Evolutionary conservation across 2,113 vertebrate species (phyloP).

Genomic region (Zosterops hypoxanthus): DNA sequence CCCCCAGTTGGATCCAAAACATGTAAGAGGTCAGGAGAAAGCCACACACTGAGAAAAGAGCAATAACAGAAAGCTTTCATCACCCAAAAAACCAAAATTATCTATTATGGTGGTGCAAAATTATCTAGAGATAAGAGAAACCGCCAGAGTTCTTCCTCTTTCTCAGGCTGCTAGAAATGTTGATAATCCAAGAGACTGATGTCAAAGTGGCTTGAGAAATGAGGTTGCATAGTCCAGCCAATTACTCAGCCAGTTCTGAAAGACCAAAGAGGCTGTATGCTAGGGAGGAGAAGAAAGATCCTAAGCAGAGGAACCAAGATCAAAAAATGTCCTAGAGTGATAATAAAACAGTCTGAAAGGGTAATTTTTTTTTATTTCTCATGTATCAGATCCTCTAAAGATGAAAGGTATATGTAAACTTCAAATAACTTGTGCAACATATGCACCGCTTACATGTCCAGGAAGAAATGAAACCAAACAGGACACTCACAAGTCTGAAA

Average conservation of each 20-base stretch:
- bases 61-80: neutral
- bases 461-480: neutral
- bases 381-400: neutral
- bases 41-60: rapidly evolving
- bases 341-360: neutral
- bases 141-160: neutral
- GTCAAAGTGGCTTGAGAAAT: neutral
- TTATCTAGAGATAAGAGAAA: neutral
- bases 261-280: neutral
- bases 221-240: neutral
- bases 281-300: neutral
- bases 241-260: neutral
- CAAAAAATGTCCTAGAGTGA: neutral
- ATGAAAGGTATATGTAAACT: neutral
- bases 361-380: neutral
- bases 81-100: neutral
- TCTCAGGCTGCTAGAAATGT: neutral
- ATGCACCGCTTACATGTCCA: neutral
- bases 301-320: neutral
- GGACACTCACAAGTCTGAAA: neutral
- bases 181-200: neutral
- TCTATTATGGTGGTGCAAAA: neutral
- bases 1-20: neutral
- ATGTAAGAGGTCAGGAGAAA: neutral
- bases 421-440: neutral